Evolutionary conservation across 2,888 invertebrate genomes (phyloP).

Genomic region (Tolmerus cingulatus): DNA sequence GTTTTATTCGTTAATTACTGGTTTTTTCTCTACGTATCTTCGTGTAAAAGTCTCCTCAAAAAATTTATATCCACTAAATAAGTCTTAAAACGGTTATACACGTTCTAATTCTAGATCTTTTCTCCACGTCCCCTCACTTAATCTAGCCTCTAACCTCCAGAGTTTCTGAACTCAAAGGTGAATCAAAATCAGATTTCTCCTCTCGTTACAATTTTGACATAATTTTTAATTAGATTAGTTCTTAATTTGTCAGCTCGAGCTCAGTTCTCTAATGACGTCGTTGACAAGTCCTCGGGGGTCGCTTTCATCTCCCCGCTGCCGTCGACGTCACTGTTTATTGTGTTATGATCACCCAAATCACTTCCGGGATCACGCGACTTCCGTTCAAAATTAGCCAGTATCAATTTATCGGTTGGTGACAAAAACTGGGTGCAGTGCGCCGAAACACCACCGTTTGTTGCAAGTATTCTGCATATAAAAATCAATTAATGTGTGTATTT

Average conservation of each 20-base stretch:
- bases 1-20: neutral
- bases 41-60: conserved; percentile 10
- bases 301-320: conserved; percentile 40
- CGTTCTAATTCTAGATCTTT: neutral
- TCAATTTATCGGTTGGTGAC: conserved; percentile 43
- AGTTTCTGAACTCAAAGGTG: too few species aligned
- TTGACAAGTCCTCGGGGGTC: conserved; percentile 45
- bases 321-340: conserved; percentile 6
- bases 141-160: too few species aligned
- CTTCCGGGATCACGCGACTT: conserved; percentile 4
- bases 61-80: conserved; percentile 11
- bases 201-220: too few species aligned
- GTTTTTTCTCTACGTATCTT: neutral
- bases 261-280: conserved; percentile 34
- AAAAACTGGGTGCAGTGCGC: conserved; percentile 42
- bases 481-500: too few species aligned
- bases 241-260: too few species aligned
- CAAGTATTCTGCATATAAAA: neutral
- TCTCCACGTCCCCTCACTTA: neutral
- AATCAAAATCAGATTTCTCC: too few species aligned
- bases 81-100: neutral
- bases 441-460: conserved; percentile 11
- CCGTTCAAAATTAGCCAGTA: conserved; percentile 40
- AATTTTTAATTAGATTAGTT: too few species aligned
- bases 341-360: conserved; percentile 5